Percentiles rank a stretch among this genome's conserved stretches.
phyloP scores from a whole-genome alignment of 2,113 vertebrate genomes.

The Talpa occidentalis region DNA sequence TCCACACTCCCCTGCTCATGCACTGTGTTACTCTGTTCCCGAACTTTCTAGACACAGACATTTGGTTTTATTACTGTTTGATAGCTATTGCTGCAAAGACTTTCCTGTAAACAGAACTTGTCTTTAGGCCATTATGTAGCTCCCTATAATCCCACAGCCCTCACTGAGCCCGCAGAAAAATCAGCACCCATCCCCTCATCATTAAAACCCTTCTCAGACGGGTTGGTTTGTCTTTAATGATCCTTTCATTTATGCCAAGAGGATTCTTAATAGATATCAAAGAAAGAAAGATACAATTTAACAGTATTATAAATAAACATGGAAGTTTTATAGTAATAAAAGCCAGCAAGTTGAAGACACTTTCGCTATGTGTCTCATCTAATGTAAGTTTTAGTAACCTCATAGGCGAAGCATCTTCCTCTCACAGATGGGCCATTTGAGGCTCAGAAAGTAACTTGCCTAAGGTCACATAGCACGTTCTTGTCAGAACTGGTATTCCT shows the following conservation, averaged over 20 bases:
- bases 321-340: not conserved
- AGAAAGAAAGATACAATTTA: not conserved
- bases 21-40: not conserved
- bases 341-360: not conserved
- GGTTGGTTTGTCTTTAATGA: not conserved
- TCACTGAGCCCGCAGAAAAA: not conserved
- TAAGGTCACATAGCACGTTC: not conserved
- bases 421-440: not conserved
- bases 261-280: not conserved
- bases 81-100: not conserved
- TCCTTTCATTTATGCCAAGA: not conserved
- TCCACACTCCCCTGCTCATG: not conserved
- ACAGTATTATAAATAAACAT: not conserved
- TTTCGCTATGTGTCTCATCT: not conserved
- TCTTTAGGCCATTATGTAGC: not conserved
- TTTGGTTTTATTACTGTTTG: not conserved
- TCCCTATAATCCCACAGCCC: not conserved
- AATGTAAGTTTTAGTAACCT: not conserved
- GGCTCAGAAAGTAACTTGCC: not conserved
- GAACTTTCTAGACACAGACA: not conserved
- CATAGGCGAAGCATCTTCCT: not conserved
- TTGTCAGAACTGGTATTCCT: not conserved
- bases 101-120: not conserved
- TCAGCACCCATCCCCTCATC: not conserved
- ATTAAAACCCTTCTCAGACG: not conserved